These are phyloP conservation scores for Zeugodacus cucurbitae DNA, from an alignment of 1,140 invertebrate genomes.

Conservation along the genomic window DNA sequence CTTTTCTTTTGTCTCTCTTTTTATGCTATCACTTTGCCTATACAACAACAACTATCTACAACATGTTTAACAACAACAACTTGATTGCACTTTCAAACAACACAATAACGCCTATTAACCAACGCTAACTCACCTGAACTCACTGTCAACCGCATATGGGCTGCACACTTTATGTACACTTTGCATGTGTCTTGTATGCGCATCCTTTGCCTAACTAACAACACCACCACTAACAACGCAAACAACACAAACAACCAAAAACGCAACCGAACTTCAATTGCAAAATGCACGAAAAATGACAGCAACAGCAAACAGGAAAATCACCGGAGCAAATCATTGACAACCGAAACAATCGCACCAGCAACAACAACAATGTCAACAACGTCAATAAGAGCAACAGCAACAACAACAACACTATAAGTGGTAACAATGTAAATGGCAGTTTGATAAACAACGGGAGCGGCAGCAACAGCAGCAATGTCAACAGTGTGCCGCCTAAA, in stretches of 20 bases:
- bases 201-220: constrained; percentile 40
- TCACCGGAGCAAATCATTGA: constrained; percentile 39
- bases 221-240: constrained; percentile 46
- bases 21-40: background rate
- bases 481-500: constrained; percentile 20
- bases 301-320: constrained; percentile 3
- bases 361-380: constrained; percentile 26
- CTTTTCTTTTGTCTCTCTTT: background rate
- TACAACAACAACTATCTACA: background rate
- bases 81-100: background rate
- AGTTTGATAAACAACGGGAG: background rate
- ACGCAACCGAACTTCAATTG: background rate
- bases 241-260: background rate
- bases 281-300: background rate
- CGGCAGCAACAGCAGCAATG: background rate
- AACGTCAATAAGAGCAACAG: background rate
- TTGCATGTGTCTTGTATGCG: background rate
- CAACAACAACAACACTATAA: background rate
- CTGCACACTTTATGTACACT: background rate
- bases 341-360: constrained; percentile 46
- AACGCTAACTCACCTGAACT: background rate
- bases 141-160: background rate
- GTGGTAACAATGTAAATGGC: constrained; percentile 3
- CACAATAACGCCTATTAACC: background rate
- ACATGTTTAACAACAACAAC: background rate